These are phyloP conservation scores for Epinephelus lanceolatus DNA, from an alignment of 2,113 vertebrate genomes.

Conservation along the genomic window DNA sequence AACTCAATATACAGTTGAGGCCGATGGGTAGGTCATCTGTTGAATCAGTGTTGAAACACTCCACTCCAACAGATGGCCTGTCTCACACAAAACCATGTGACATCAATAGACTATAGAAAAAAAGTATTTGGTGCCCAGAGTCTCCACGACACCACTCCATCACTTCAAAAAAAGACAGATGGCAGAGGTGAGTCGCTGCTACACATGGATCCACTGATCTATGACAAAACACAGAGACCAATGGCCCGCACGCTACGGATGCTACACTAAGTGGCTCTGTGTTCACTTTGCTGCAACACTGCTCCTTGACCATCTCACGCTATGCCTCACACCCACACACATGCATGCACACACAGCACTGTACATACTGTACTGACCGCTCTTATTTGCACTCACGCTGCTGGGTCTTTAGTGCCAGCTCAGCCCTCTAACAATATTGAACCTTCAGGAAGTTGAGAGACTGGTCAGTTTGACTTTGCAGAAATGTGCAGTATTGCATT, in stretches of 20 bases:
- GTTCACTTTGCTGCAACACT: constrained; percentile 4
- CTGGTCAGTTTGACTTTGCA: constrained; percentile 77
- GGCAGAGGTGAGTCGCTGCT: neutral
- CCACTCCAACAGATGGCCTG: neutral
- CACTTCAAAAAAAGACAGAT: neutral
- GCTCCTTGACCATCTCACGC: neutral
- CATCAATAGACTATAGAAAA: neutral
- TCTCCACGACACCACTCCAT: neutral
- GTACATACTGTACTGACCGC: neutral
- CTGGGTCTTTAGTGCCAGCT: constrained; percentile 26
- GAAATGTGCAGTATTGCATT: constrained; percentile 70
- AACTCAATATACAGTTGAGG: neutral
- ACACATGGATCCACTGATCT: neutral
- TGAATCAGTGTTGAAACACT: constrained; percentile 13
- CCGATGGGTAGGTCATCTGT: neutral
- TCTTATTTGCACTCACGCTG: neutral
- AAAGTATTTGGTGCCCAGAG: neutral
- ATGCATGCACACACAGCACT: constrained; percentile 1
- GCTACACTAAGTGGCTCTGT: neutral
- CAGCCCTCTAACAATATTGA: constrained; percentile 50
- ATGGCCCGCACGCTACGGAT: neutral
- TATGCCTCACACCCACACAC: neutral
- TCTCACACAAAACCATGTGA: constrained; percentile 8
- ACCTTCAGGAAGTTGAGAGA: constrained; percentile 49
- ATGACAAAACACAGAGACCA: neutral